Conservation (phyloP, 1,140 invertebrate genomes). For the Andricus grossulariae region DNA sequence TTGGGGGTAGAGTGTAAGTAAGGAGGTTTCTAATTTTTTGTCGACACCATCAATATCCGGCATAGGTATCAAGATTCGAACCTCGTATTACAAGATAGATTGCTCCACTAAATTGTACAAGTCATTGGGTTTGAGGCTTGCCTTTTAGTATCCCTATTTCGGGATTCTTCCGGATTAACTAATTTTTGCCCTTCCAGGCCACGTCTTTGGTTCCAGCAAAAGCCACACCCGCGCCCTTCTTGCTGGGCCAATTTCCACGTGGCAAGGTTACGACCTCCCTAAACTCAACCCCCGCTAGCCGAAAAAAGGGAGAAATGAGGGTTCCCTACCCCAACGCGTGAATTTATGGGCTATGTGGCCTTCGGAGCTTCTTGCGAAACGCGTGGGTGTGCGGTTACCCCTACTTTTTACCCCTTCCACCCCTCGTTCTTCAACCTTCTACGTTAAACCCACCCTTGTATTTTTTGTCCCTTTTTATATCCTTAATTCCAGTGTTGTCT, state of each 20-base stretch:
- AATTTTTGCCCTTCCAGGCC: constrained; percentile 42
- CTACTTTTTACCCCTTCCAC: background rate
- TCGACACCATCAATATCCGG: too few relatives aligned
- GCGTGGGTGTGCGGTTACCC: constrained; percentile 38
- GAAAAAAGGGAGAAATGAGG: constrained; percentile 39
- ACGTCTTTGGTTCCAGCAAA: background rate
- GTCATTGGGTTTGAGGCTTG: too few relatives aligned
- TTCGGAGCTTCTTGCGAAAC: constrained; percentile 51
- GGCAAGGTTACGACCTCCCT: constrained; percentile 63
- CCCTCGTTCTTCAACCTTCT: background rate
- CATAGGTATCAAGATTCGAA: background rate
- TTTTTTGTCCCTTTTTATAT: constrained; percentile 8
- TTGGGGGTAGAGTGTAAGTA: too few relatives aligned
- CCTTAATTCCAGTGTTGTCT: background rate
- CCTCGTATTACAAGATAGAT: background rate
- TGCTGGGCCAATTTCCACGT: constrained; percentile 49
- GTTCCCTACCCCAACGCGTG: constrained; percentile 58
- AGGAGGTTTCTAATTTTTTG: too few relatives aligned
- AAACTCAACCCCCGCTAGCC: constrained; percentile 42
- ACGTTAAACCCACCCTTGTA: constrained; percentile 1
- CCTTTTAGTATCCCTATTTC: too few relatives aligned
- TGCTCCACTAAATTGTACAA: background rate
- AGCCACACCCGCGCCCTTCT: constrained; percentile 12
- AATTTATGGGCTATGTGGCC: constrained; percentile 66
- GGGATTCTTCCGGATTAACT: constrained; percentile 54